phyloP scores from a whole-genome alignment of 1,140 invertebrate genomes.

The Pseudoatta argentina region DNA sequence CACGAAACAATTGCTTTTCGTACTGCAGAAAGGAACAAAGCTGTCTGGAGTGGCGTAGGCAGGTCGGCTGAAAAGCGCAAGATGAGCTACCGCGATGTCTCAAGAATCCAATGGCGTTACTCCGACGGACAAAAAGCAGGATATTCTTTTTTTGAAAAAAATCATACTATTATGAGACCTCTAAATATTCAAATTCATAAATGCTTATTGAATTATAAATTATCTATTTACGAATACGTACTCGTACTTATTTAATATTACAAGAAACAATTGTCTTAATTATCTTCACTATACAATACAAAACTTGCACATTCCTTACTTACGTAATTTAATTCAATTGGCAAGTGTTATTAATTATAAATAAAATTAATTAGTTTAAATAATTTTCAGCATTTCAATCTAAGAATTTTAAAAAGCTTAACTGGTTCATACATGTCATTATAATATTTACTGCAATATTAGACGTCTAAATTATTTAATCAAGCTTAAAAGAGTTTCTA shows the following conservation, averaged over 20 bases:
- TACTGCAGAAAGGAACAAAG: conserved; percentile 74
- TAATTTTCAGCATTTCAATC: neutral
- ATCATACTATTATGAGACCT: conserved; percentile 4
- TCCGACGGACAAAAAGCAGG: conserved; percentile 22
- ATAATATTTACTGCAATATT: neutral
- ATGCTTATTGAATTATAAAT: conserved; percentile 15
- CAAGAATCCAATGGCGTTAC: conserved; percentile 65
- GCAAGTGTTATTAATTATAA: neutral
- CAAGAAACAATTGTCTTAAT: neutral
- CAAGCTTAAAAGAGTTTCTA: neutral
- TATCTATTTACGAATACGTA: neutral
- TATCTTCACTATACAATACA: neutral
- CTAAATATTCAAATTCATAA: neutral
- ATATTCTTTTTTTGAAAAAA: neutral
- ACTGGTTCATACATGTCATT: neutral
- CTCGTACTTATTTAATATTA: conserved; percentile 16
- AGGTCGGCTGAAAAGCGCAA: conserved; percentile 68
- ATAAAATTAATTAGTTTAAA: neutral
- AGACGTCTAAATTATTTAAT: neutral
- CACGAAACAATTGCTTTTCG: conserved; percentile 78
- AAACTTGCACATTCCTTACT: neutral
- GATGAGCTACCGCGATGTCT: conserved; percentile 74
- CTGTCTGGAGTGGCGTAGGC: conserved; percentile 68
- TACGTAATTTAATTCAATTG: neutral
- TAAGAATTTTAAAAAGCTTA: neutral